Conservation (phyloP, 2,797 vertebrate species). For the Arrhamphus sclerolepis region DNA sequence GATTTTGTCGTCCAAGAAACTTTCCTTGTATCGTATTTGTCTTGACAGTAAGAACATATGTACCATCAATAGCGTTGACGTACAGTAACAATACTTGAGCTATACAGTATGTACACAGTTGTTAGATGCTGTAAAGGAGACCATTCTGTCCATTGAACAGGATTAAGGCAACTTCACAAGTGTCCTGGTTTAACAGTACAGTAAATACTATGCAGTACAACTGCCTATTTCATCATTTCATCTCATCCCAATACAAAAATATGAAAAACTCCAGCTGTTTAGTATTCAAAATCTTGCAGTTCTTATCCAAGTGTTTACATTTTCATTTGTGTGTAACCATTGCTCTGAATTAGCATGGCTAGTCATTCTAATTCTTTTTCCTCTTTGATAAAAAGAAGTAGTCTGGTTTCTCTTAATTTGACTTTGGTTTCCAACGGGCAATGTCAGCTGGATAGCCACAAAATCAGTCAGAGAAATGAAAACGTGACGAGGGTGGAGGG, state of each 20-base stretch:
- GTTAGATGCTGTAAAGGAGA: conserved; percentile 55
- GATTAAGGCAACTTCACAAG: conserved; percentile 76
- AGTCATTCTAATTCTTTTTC: too few species aligned
- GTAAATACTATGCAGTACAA: conserved; percentile 43
- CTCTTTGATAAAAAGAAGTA: too few species aligned
- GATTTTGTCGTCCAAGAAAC: conserved; percentile 24
- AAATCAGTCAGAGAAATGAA: too few species aligned
- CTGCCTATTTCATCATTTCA: conserved; percentile 28
- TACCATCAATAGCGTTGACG: conserved; percentile 31
- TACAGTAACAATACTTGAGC: conserved; percentile 46
- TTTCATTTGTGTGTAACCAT: too few species aligned
- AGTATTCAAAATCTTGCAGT: conserved; percentile 30
- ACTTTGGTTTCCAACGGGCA: too few species aligned
- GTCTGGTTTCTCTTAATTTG: too few species aligned
- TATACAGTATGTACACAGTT: conserved; percentile 69
- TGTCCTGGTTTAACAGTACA: conserved; percentile 51
- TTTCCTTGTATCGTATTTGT: conserved; percentile 9
- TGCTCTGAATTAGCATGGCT: too few species aligned
- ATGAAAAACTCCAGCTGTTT: conserved; percentile 39
- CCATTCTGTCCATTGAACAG: conserved; percentile 58
- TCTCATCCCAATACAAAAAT: conserved; percentile 56
- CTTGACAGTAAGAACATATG: conserved; percentile 51
- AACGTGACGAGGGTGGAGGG: too few species aligned
- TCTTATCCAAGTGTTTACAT: neutral
- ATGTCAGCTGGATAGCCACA: too few species aligned